phyloP scores from a whole-genome alignment of 2,888 invertebrate genomes.

The Tetropium fuscum region DNA sequence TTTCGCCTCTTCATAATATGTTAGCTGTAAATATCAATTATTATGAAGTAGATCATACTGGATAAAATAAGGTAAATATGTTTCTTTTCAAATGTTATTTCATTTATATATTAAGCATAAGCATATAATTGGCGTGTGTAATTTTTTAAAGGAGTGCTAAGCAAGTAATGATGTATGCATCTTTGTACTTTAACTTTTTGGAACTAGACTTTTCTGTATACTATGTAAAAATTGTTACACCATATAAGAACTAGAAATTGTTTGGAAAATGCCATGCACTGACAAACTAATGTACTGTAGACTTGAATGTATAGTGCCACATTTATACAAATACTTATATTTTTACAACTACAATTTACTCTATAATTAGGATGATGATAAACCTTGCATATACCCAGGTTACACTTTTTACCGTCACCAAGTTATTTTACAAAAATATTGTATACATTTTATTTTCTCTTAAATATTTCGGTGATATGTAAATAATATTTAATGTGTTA shows the following conservation, averaged over 20 bases:
- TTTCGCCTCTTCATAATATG: too few species aligned
- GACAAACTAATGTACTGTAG: slow-evolving; percentile 17
- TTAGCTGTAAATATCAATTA: too few species aligned
- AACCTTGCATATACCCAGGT: neutral
- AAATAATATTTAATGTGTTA: neutral
- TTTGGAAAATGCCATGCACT: neutral
- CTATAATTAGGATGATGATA: neutral
- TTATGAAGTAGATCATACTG: too few species aligned
- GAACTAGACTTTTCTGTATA: too few species aligned
- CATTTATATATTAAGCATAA: too few species aligned
- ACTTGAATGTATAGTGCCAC: slow-evolving; percentile 37
- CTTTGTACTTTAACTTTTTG: too few species aligned
- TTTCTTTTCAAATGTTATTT: too few species aligned
- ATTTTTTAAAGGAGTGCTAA: too few species aligned
- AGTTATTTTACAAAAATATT: neutral
- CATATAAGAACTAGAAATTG: neutral
- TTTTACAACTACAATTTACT: slow-evolving; percentile 29
- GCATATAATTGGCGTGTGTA: too few species aligned
- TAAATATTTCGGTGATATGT: neutral
- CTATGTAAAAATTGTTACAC: too few species aligned
- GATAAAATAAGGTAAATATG: too few species aligned
- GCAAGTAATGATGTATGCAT: too few species aligned
- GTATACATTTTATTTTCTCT: neutral
- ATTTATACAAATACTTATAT: slow-evolving; percentile 36
- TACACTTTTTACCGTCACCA: neutral